Evolutionary conservation across 64 coral and sea anemone genomes (phyloP).

Genomic region (Exaiptasia diaphana): DNA sequence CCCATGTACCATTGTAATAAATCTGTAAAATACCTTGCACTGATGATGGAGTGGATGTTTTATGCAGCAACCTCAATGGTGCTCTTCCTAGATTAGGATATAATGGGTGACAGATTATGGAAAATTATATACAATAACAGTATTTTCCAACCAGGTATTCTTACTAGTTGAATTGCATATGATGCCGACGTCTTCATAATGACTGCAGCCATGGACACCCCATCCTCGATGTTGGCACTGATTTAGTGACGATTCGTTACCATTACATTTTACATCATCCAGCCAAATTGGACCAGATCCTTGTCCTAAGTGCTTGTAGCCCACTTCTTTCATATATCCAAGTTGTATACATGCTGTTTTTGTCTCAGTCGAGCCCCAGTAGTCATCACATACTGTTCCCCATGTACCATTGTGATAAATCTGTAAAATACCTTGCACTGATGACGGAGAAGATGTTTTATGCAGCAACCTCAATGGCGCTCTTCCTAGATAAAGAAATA

Average conservation of each 20-base stretch:
- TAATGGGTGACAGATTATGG: no score
- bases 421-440: constrained; percentile 5
- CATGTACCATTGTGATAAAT: background rate
- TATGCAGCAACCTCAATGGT: no score
- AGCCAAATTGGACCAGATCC: background rate
- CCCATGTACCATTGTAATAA: no score
- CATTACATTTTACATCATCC: background rate
- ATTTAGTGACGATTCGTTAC: background rate
- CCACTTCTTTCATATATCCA: background rate
- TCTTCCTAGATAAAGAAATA: no score
- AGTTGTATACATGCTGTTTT: background rate
- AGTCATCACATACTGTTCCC: background rate
- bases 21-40: no score
- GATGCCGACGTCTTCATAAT: background rate
- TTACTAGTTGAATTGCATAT: background rate
- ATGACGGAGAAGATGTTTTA: no score
- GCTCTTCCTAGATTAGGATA: no score
- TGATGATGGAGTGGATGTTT: no score
- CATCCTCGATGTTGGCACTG: background rate
- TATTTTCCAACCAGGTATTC: no score
- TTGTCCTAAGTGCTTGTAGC: background rate
- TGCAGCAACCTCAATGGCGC: no score
- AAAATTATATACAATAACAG: no score
- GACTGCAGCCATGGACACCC: background rate
- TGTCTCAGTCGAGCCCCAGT: background rate